phyloP scores from a whole-genome alignment of 2,888 invertebrate species.

The Stenotaenia linearis region DNA sequence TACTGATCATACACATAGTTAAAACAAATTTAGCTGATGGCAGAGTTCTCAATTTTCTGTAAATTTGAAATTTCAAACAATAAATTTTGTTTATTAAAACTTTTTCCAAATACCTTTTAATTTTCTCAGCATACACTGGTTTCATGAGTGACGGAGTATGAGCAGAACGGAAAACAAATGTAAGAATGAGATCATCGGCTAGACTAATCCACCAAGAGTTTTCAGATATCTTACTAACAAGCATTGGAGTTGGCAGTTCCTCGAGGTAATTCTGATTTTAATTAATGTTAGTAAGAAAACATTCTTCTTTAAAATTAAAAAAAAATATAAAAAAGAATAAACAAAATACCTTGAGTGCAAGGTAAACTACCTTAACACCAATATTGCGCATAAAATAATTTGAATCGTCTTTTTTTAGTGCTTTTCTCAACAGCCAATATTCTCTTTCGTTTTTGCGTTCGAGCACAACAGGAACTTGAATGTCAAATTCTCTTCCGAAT shows the following conservation, averaged over 20 bases:
- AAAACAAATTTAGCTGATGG: neutral
- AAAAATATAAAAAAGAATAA: neutral
- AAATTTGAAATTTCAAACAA: neutral
- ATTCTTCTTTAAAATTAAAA: no score
- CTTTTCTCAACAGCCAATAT: neutral
- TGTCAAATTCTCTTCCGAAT: neutral
- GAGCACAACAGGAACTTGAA: neutral
- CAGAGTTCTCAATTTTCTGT: neutral
- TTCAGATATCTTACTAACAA: neutral
- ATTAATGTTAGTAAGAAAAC: neutral
- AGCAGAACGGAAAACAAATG: neutral
- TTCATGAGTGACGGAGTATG: neutral
- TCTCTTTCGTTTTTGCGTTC: neutral
- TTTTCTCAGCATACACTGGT: neutral
- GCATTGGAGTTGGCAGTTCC: neutral
- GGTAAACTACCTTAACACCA: neutral
- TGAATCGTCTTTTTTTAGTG: neutral
- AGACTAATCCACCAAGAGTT: neutral
- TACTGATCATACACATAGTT: neutral
- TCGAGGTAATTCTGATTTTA: neutral
- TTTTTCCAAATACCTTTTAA: constrained; percentile 1
- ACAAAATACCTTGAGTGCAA: neutral
- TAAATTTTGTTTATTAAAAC: neutral
- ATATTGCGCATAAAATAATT: neutral
- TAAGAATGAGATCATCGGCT: neutral